phyloP scores from a whole-genome alignment of 1,140 invertebrate species.

The Pygmarrhopalites habei region DNA sequence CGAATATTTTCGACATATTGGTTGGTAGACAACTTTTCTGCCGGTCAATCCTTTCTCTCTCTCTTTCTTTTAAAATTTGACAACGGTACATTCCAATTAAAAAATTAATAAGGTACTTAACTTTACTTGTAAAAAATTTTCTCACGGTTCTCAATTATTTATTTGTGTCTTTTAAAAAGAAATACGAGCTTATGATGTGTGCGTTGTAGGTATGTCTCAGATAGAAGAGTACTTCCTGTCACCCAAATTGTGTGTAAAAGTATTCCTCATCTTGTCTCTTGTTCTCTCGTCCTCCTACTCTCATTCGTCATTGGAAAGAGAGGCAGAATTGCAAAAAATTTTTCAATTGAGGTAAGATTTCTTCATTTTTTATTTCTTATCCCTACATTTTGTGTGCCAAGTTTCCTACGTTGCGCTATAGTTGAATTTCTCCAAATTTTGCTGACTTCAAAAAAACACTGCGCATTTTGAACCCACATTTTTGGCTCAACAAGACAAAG shows the following conservation, averaged over 20 bases:
- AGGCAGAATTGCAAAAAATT: slow-evolving; percentile 34
- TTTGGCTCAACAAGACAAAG: too few species aligned
- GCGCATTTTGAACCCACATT: not conserved
- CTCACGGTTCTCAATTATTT: too few species aligned
- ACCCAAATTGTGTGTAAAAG: not conserved
- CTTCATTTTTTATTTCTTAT: not conserved
- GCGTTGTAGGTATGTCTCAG: not conserved
- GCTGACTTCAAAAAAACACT: not conserved
- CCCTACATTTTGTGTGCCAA: not conserved
- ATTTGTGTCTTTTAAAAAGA: too few species aligned
- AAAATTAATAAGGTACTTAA: too few species aligned
- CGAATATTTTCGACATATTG: too few species aligned
- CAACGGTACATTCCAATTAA: too few species aligned
- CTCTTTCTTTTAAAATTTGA: too few species aligned
- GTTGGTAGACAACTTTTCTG: too few species aligned
- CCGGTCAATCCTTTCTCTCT: too few species aligned
- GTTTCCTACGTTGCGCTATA: not conserved
- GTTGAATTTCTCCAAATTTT: not conserved
- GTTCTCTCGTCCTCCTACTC: not conserved
- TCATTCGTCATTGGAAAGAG: slow-evolving; percentile 23
- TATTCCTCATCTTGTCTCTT: not conserved
- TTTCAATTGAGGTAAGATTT: slow-evolving; percentile 33
- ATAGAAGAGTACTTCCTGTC: not conserved
- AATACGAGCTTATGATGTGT: too few species aligned
- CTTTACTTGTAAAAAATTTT: too few species aligned